Base-by-base conservation (phyloP, 2,113 vertebrate genomes). In the Haliaeetus leucogaster region DNA sequence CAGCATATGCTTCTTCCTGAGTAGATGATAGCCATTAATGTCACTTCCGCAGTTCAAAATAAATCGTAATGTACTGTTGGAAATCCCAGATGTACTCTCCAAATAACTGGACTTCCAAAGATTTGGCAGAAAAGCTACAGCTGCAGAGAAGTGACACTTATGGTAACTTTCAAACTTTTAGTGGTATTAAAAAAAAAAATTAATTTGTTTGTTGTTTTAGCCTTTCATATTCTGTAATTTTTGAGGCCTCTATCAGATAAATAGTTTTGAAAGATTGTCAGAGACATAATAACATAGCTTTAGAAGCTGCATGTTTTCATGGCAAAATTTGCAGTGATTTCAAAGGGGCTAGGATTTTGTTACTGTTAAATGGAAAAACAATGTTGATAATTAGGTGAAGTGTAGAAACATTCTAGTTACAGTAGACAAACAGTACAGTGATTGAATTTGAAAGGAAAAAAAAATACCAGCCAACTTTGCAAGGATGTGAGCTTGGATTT, bases 321-420 rank as follows among this genome's bases (percentile, higher is more conserved):
- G 84, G 82, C 70, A 95, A 90, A 97, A 94, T 91, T 77, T 91
- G 56, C 62, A 77, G 55, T 83, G 58, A 91, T 94, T 96, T 91
- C 27, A 32, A 72, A 87, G 34, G 52, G 66, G n/a, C 19, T 48
- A n/a, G 90, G 58, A 89, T 94, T 97, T 95, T 84, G 74, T 89
- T 77, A 85, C 84, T 63, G 67, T 82, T 77, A 94, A 95, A 90
- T 86, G 38, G 59, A 89, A 81, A 92, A 84, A 72, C 52, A 94
- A 93, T 95, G 90, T 78, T 90, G 74, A 81, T 95, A 84, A 78
- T 71, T 68, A 71, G 59, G 9, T 81, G 63, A 77, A 82, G 16
- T 86, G 89, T 50, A 89, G 83, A 90, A 95, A 96, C 89, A 82
- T 94, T 90, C 85, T 96, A 73, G 95, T 96, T 96, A 95, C 95